Conservation (phyloP, 2,888 invertebrate species). For the Microplitis manilae region DNA sequence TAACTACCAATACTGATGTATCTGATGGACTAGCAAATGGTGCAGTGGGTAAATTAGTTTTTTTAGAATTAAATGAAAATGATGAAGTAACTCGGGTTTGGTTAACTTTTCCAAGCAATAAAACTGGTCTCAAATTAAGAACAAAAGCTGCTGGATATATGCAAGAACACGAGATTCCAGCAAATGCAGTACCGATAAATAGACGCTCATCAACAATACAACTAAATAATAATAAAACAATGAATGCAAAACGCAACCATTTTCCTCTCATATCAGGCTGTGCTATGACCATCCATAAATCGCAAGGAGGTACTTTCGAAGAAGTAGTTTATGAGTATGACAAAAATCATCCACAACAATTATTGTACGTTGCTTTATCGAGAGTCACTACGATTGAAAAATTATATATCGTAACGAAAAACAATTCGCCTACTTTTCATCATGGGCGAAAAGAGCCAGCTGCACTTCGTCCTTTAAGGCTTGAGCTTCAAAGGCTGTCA, state of each 20-base stretch:
- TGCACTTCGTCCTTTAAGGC: neutral
- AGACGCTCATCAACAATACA: neutral
- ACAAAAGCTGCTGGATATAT: neutral
- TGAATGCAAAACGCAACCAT: neutral
- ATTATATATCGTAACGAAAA: neutral
- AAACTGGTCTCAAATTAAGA: neutral
- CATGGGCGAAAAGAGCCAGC: neutral
- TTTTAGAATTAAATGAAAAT: neutral
- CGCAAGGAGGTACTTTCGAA: neutral
- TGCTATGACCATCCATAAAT: conserved; percentile 1
- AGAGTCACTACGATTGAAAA: conserved; percentile 3
- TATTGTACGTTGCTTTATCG: conserved; percentile 6
- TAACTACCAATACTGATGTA: conserved; percentile 61
- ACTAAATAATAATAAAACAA: conserved; percentile 6
- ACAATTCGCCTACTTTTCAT: neutral
- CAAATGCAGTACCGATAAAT: neutral
- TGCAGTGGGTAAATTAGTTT: conserved; percentile 38
- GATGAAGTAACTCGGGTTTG: neutral
- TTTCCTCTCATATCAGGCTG: neutral
- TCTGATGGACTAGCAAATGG: conserved; percentile 60
- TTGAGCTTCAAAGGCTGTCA: neutral
- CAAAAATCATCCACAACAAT: neutral
- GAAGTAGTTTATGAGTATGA: neutral
- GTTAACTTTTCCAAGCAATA: neutral
- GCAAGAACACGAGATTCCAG: no score